Evolutionary conservation across 2,113 vertebrate species (phyloP).

Genomic region (Lepus americanus): DNA sequence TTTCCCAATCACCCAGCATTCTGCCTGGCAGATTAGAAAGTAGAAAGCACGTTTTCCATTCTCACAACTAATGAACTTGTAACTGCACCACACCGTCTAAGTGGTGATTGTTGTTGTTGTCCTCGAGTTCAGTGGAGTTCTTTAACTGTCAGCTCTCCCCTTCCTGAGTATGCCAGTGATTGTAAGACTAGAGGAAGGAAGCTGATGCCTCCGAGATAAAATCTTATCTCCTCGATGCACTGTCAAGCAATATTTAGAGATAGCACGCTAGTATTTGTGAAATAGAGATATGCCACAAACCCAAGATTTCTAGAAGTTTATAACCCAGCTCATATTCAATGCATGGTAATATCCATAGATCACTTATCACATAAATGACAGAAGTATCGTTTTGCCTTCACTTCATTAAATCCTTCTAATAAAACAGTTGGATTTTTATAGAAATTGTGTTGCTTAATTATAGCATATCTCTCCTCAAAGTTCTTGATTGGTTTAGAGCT

Average conservation of each 20-base stretch:
- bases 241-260: slow-evolving; percentile 33
- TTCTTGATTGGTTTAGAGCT: slow-evolving; percentile 49
- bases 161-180: neutral
- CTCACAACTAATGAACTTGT: neutral
- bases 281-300: neutral
- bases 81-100: neutral
- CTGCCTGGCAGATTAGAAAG: neutral
- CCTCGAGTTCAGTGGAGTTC: neutral
- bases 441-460: slow-evolving; percentile 23
- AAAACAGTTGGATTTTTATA: slow-evolving; percentile 49
- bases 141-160: neutral
- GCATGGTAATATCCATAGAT: neutral
- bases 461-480: neutral
- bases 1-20: neutral
- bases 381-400: slow-evolving; percentile 26
- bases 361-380: slow-evolving; percentile 3
- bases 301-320: slow-evolving; percentile 25
- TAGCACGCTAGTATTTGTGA: slow-evolving; percentile 15
- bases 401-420: neutral
- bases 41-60: neutral
- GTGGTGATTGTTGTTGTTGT: neutral
- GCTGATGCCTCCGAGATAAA: neutral
- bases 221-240: neutral
- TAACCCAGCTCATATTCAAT: slow-evolving; percentile 6
- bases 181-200: neutral